Evolutionary conservation across 2,888 invertebrate genomes (phyloP), one percentile per base, ranked within the genome.

Genomic region (Coleophora deauratella): DNA sequence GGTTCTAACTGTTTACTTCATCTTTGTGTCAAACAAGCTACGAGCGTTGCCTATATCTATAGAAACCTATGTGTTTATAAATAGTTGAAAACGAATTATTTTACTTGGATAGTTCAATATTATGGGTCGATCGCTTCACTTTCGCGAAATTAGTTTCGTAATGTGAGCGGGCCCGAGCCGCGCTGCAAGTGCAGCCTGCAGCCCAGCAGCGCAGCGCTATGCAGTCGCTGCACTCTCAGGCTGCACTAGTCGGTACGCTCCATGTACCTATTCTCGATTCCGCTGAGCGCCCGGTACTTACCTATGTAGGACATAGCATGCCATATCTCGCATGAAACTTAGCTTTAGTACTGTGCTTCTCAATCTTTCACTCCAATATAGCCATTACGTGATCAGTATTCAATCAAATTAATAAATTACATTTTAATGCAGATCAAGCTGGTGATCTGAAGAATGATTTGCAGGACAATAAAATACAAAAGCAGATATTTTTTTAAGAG

Each of bases 281-380:
- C 60, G 59, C 55, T 64, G 49, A 63, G 68, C 69, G 72, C 66
- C 72, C 68, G 69, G 76, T 48, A 51, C 75, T 67, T 72, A 68
- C 70, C 67, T 77, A 84, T 73, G 77, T 84, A 76, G 82, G 80
- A 75, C 84, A 81, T 75, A 68, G 66, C 74, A 68, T 75, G 76
- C 74, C 75, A 73, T 75, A 73, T 67, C 71, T 74, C 69, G 72
- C 64, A 68, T 69, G 67, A 71, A 72, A 74, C 72, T 72, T 61
- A 66, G 66, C n/a, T 3, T 11, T 27, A 11, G 27, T 21, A 27
- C 38, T 37, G 45, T 27, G 38, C 38, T 38, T 38, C 44, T 41
- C 40, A 44, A 44, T 13, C 12, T 37, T 40, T 43, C 21, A 6
- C 21, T 21, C 3, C 3, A 21, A 6, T 21, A 4, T 4, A 21